These are phyloP conservation scores for Sepiola atlantica DNA, from an alignment of 2,888 invertebrate genomes.

Conservation along the genomic window DNA sequence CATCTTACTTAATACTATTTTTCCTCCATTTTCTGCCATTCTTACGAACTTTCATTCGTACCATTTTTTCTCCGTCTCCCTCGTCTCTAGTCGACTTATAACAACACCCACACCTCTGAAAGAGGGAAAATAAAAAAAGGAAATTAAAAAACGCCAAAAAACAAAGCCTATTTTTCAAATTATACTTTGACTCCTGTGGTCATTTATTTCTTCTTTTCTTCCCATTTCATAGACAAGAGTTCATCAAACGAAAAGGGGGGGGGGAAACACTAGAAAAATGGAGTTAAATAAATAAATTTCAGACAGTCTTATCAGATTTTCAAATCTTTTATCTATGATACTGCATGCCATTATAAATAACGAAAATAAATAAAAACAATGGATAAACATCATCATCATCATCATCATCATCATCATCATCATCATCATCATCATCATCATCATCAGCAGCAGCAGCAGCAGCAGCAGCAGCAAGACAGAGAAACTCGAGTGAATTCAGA, in stretches of 20 bases:
- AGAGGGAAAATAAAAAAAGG: background rate
- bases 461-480: background rate
- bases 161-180: slow-evolving; percentile 1
- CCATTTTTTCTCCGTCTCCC: background rate
- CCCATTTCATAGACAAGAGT: background rate
- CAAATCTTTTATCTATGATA: slow-evolving; percentile 12
- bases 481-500: no score
- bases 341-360: background rate
- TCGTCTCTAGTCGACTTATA: background rate
- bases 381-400: no score
- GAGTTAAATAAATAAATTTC: slow-evolving; percentile 32
- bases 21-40: background rate
- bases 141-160: background rate
- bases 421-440: no score
- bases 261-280: background rate
- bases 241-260: background rate
- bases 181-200: background rate
- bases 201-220: background rate
- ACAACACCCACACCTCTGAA: background rate
- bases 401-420: no score
- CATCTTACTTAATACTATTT: background rate
- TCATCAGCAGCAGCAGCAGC: no score
- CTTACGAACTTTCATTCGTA: background rate
- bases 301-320: background rate
- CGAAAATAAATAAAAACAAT: no score